A percentile compares a stretch with the other conserved stretches of the same genome.
Conservation (phyloP, 2,113 vertebrate genomes). For the Steatornis caripensis region DNA sequence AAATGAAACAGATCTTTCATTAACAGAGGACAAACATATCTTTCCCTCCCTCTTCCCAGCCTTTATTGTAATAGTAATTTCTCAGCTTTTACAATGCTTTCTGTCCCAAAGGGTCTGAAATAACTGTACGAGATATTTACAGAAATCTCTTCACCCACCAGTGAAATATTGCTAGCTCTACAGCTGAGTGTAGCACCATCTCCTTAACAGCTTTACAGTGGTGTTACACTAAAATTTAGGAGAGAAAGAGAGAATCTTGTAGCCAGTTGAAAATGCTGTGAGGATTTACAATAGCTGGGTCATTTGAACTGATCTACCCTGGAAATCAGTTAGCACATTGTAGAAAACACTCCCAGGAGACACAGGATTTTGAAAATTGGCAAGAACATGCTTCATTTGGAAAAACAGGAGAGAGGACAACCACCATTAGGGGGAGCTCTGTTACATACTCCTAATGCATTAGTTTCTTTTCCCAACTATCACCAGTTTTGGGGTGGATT, state of each 20-base stretch:
- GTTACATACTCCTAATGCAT: background rate
- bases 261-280: background rate
- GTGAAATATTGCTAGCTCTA: background rate
- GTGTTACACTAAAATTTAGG: background rate
- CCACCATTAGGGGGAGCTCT: background rate
- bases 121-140: conserved; percentile 2
- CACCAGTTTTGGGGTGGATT: background rate
- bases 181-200: background rate
- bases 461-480: background rate
- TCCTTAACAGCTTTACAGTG: background rate
- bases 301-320: background rate
- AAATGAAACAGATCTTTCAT: background rate
- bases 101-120: background rate
- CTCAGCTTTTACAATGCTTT: background rate
- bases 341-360: background rate
- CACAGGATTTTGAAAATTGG: background rate
- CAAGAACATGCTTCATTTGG: background rate
- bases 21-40: background rate
- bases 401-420: background rate
- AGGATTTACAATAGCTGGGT: background rate
- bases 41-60: background rate
- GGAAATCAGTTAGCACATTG: background rate
- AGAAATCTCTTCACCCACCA: background rate
- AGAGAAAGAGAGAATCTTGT: background rate
- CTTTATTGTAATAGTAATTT: background rate